Evolutionary conservation across 30 jellyfish, hydroid and myxozoan species (phyloP), one percentile per base, ranked within the genome.

Genomic region (Mastigias papua): DNA sequence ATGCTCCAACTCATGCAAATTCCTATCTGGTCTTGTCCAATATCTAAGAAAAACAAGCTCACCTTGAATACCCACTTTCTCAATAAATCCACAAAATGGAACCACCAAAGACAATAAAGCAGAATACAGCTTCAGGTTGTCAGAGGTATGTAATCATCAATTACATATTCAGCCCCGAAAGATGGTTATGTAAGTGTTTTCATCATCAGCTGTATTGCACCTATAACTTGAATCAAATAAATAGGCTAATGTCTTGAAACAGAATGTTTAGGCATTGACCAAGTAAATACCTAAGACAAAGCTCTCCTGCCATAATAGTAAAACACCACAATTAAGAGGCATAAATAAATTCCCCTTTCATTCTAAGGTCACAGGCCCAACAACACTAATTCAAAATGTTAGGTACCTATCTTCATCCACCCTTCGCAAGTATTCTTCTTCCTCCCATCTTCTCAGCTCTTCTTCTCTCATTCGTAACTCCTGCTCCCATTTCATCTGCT

Each of bases 21-120:
- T 84, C 48, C 89, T 88, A 73, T 93, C 98, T 27, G 98, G 98
- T 32, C 98, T 81, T 19, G 98, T 93, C 98, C 98, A 93, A 64
- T 93, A 93, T 50, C 98, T 93, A 61, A 22, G 13, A 63, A 58
- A 27, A 48, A 60, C 8, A 46, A 6, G 60, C n/a, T n/a, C 60
- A 46, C 16, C n/a, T 28, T 63, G 17, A 61, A n/a, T 21, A 60
- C 60, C 60, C 60, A 6, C 8, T 46, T 46, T 46, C 13, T 46
- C 60, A 46, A 8, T 46, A 16, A 6, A 46, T 46, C 60, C 16
- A 6, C 13, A 46, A 16, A n/a, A n/a, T 6, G 67, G 67, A 19
- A 54, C 27, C 17, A 21, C 23, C 25, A 6, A 54, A 54, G 17
- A 11, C 7, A 25, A 54, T 2, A 25, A 9, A 25, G 37, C 9